Conservation (phyloP, 2,888 invertebrate species). For the Eurytoma californica region DNA sequence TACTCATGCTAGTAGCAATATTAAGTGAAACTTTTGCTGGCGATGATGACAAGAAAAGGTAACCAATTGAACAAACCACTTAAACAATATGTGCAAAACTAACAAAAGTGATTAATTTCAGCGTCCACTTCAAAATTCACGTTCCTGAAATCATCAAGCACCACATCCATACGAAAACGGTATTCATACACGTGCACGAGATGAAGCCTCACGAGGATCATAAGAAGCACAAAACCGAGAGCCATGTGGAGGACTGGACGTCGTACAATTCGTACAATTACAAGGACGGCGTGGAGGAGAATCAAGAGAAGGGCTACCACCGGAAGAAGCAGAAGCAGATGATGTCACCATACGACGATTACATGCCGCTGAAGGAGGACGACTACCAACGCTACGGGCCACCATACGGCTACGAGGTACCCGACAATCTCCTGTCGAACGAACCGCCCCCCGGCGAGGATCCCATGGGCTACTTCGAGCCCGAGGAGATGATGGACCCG, state of each 20-base stretch:
- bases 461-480: constrained; percentile 16
- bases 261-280: constrained; percentile 73
- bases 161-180: constrained; percentile 79
- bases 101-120: constrained; percentile 66
- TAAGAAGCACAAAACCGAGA: constrained; percentile 74
- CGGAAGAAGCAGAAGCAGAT: constrained; percentile 27
- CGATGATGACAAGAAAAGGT: constrained; percentile 14
- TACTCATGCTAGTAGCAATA: constrained; percentile 59
- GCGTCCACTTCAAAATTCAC: constrained; percentile 78
- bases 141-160: constrained; percentile 80
- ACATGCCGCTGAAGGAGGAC: constrained; percentile 41
- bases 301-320: constrained; percentile 55
- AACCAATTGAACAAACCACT: neutral
- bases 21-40: constrained; percentile 52
- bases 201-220: constrained; percentile 68
- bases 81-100: constrained; percentile 32
- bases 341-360: constrained; percentile 35
- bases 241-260: constrained; percentile 70
- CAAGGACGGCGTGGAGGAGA: constrained; percentile 61
- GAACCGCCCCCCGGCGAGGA: constrained; percentile 16
- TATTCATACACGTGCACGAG: constrained; percentile 77
- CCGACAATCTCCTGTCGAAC: constrained; percentile 13
- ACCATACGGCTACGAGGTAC: constrained; percentile 2
- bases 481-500: constrained; percentile 26
- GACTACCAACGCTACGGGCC: constrained; percentile 23